Conservation (phyloP, 2,797 vertebrate species). For the Acanthurus tractus region DNA sequence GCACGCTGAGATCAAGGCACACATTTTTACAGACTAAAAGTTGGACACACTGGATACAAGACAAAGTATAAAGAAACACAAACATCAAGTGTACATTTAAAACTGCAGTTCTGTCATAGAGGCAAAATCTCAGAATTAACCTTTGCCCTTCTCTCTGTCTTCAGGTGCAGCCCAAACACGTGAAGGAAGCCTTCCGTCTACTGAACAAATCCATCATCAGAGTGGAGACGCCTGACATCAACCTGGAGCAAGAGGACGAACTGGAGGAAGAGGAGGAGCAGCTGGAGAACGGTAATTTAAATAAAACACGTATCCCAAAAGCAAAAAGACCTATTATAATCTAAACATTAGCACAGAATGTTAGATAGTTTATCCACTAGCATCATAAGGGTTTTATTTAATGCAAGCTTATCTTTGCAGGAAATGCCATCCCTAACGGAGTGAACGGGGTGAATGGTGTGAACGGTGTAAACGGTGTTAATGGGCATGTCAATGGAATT, state of each 20-base stretch:
- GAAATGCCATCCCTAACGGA: conserved; percentile 82
- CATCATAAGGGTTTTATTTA: neutral
- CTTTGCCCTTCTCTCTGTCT: neutral
- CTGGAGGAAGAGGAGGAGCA: conserved; percentile 83
- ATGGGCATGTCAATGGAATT: conserved; percentile 64
- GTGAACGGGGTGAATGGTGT: conserved; percentile 70
- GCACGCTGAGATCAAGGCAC: no score
- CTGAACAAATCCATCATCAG: conserved; percentile 99
- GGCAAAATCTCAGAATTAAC: no score
- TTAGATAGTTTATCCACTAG: neutral
- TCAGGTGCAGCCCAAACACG: conserved; percentile 98
- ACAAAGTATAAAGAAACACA: neutral
- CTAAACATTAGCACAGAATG: no score
- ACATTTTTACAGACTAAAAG: neutral
- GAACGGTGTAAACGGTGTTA: conserved; percentile 48
- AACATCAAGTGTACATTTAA: neutral
- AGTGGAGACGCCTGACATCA: conserved; percentile 97
- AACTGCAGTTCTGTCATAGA: no score
- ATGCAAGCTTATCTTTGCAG: conserved; percentile 70
- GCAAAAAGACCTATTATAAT: neutral
- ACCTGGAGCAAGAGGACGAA: conserved; percentile 95
- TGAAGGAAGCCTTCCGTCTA: conserved; percentile 97
- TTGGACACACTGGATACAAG: neutral
- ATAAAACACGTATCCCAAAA: neutral
- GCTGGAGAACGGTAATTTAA: conserved; percentile 70